Evolutionary conservation across 2,797 vertebrate species (phyloP).

Genomic region (Arctocebus calabarensis): DNA sequence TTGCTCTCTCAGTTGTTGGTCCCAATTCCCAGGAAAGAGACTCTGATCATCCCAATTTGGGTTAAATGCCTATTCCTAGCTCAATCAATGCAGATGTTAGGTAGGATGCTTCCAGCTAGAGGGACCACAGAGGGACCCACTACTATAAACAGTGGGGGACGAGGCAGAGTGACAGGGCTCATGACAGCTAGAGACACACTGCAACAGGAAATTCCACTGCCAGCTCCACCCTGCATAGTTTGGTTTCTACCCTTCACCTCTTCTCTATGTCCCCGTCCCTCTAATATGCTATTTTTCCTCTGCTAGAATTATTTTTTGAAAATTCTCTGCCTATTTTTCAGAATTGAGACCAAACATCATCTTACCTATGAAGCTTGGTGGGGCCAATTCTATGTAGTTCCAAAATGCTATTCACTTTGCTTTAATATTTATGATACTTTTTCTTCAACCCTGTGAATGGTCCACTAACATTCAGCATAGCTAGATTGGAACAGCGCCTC

Average conservation of each 20-base stretch:
- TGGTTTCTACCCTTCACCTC: not conserved
- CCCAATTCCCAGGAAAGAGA: not conserved
- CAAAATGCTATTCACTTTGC: not conserved
- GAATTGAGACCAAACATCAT: not conserved
- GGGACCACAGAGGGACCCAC: too few relatives aligned
- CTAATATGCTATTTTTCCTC: not conserved
- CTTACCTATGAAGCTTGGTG: not conserved
- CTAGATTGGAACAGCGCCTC: not conserved
- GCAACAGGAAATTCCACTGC: not conserved
- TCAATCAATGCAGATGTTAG: not conserved
- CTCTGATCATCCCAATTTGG: not conserved
- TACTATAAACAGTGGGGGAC: not conserved
- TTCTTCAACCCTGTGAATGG: not conserved
- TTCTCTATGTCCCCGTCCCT: not conserved
- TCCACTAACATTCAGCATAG: not conserved
- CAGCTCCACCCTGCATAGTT: not conserved
- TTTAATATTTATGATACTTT: not conserved
- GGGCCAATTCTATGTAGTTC: not conserved
- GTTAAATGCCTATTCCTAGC: not conserved
- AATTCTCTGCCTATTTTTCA: not conserved
- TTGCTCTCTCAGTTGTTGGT: conserved; percentile 2
- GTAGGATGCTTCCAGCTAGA: not conserved
- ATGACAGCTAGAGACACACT: not conserved
- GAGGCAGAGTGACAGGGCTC: not conserved
- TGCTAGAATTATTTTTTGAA: not conserved